Evolutionary conservation across 2,888 invertebrate genomes (phyloP).

Genomic region (Apodemia duryi): DNA sequence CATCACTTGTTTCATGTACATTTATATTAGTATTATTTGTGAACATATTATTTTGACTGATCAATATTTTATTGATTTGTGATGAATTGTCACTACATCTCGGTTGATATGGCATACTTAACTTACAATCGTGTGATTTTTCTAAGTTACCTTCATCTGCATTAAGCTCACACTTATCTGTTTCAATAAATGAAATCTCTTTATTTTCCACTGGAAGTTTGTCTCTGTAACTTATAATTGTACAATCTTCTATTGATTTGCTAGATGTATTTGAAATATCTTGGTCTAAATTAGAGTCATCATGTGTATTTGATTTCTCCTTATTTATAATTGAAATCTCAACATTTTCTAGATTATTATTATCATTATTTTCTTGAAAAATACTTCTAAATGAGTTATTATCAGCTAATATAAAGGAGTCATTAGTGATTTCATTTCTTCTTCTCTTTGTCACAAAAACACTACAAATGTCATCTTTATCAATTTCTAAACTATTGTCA

Average conservation of each 20-base stretch:
- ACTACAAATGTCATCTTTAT: constrained; percentile 25
- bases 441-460: constrained; percentile 64
- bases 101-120: neutral
- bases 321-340: constrained; percentile 9
- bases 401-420: constrained; percentile 47
- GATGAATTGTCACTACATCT: constrained; percentile 23
- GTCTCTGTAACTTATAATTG: constrained; percentile 20
- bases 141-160: neutral
- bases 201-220: constrained; percentile 8
- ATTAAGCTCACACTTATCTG: neutral
- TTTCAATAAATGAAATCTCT: constrained; percentile 15
- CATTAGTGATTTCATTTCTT: constrained; percentile 47
- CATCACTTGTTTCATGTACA: neutral
- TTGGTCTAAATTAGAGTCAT: neutral
- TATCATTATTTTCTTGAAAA: constrained; percentile 47
- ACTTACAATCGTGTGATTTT: neutral
- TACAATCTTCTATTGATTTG: constrained; percentile 4
- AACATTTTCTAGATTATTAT: constrained; percentile 32
- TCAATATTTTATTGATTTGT: constrained; percentile 26
- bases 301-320: neutral
- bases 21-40: constrained; percentile 30
- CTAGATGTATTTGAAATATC: neutral
- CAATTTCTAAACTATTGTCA: constrained; percentile 17
- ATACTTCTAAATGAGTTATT: constrained; percentile 44
- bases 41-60: constrained; percentile 37